These are phyloP conservation scores for Hepsetus odoe DNA, from an alignment of 2,113 vertebrate genomes.

Conservation along the genomic window DNA sequence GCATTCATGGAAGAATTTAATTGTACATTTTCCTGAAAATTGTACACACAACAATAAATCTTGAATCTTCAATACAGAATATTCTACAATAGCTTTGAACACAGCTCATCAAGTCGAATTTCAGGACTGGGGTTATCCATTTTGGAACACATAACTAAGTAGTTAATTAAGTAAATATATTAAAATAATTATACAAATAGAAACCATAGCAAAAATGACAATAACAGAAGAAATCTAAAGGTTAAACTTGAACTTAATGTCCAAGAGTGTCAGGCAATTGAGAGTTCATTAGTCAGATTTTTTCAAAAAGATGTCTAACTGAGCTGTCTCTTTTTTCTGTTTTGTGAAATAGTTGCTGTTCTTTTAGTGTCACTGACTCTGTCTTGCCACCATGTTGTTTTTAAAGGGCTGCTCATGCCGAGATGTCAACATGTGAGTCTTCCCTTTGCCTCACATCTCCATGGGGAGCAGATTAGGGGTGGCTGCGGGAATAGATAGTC, in stretches of 20 bases:
- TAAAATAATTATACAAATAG: background rate
- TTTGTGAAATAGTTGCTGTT: background rate
- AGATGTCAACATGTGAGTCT: background rate
- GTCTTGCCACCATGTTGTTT: background rate
- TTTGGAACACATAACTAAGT: too few relatives aligned
- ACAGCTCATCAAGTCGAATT: too few relatives aligned
- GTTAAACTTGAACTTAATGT: background rate
- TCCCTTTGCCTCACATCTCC: constrained; percentile 2
- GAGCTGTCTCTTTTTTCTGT: background rate
- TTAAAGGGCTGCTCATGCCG: background rate
- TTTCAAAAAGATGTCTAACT: background rate
- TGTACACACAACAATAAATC: too few relatives aligned
- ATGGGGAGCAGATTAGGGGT: background rate
- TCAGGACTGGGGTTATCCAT: too few relatives aligned
- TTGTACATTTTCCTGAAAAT: too few relatives aligned
- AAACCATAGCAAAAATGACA: background rate
- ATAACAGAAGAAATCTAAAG: background rate
- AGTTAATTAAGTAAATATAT: too few relatives aligned
- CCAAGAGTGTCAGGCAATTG: background rate
- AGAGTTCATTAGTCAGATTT: background rate
- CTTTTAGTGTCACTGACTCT: background rate
- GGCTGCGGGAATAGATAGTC: background rate
- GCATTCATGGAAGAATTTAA: too few relatives aligned
- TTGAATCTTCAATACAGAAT: too few relatives aligned
- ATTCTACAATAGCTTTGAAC: too few relatives aligned